Percentiles rank a stretch among this genome's conserved stretches.
Conservation (phyloP, 2,888 invertebrate species). For the Leptopilina drosophilae region DNA sequence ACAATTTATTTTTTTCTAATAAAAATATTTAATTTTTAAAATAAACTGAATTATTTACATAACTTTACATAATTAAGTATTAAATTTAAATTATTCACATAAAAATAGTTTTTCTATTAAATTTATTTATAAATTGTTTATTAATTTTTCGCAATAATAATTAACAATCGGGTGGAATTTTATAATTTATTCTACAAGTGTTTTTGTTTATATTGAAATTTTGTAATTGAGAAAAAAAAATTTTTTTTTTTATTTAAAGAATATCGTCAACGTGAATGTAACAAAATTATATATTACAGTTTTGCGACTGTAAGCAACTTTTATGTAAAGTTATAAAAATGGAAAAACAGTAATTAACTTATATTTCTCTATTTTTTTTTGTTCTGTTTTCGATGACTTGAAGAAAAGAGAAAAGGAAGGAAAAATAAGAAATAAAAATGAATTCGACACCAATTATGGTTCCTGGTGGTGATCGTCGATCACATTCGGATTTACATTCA, state of each 20-base stretch:
- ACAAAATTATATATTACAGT: slow-evolving; percentile 8
- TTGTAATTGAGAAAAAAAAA: background rate
- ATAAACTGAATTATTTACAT: too few species aligned
- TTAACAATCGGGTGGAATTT: too few species aligned
- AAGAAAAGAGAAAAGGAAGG: background rate
- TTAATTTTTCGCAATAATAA: too few species aligned
- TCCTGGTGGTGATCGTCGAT: slow-evolving; percentile 69
- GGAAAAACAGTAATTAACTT: background rate
- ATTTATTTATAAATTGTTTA: too few species aligned
- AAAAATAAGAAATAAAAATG: slow-evolving; percentile 57
- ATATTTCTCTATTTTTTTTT: background rate
- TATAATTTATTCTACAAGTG: too few species aligned
- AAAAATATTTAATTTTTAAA: too few species aligned
- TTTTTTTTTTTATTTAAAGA: background rate
- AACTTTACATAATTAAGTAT: too few species aligned
- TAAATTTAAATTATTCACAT: too few species aligned
- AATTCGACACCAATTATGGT: slow-evolving; percentile 75
- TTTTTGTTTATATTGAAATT: background rate
- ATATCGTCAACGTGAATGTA: background rate
- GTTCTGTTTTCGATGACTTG: background rate
- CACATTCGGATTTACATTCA: slow-evolving; percentile 66
- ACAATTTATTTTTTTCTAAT: too few species aligned
- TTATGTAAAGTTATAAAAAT: background rate
- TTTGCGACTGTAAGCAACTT: background rate
- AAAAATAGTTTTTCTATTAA: too few species aligned